Evolutionary conservation across 2,113 vertebrate genomes (phyloP), one percentile per base, ranked within the genome.

Genomic region (Scolopax mira): DNA sequence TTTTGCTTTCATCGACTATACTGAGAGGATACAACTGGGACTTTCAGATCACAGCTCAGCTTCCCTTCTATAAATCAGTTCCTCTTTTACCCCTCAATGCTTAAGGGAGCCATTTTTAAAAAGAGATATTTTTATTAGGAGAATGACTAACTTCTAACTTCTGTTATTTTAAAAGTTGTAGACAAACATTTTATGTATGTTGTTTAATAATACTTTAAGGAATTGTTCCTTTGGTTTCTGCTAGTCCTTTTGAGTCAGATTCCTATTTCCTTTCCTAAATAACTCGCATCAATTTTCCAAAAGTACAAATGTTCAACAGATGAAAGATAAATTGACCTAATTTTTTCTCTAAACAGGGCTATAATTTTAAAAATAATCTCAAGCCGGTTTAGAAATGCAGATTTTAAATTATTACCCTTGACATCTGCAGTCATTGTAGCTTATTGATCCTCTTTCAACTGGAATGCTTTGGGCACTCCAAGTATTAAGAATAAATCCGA

Each of bases 181-280:
- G 48, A 51, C 57, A 95, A 96, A 91, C 10, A 3, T 1, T 61
- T 55, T 19, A 88, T 44, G 21, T 44, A 64, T 85, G 6, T 48
- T 58, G 94, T 91, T 88, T 11, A 91, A 82, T 69, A 95, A 65
- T 55, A 83, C 30, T 49, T 94, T 75, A 85, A 95, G 21, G 55
- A 85, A 90, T 49, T 66, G 2, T 75, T 96, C n/a, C 22, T 96
- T 97, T 97, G 61, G 67, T 96, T 96, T 91, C 89, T 89, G 37
- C 39, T 79, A 72, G 64, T 75, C 64, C 3, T 82, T 89, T 73
- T 54, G n/a, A 73, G 64, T 78, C 11, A 48, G 30, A 79, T 51
- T 90, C 35, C 12, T 65, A 31, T 65, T 42, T 93, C 23, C 6
- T 69, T 88, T 66, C 22, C 30, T 42, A 39, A 89, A 35, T 79